Base-by-base conservation (phyloP, 2,113 vertebrate genomes). In the Tenrec ecaudatus region DNA sequence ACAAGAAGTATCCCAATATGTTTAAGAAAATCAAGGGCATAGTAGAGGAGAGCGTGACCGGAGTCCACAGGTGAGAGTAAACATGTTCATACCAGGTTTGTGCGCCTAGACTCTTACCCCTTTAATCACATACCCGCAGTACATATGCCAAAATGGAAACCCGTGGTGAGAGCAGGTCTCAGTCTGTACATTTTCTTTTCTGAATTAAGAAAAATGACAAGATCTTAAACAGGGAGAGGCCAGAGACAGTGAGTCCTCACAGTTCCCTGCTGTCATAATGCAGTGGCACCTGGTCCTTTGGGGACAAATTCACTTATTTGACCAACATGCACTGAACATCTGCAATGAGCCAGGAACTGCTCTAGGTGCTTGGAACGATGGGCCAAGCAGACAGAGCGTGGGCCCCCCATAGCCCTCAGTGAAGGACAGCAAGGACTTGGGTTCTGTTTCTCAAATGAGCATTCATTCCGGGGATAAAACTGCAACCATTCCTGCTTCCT, bases 1-100 rank as follows among this genome's bases (percentile, higher is more conserved):
- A 99, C 95, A 99, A 99, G 98, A 99, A 99, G 93, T 99, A 99
- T 38, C 99, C 99, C 95, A 99, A 99, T 97, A 99, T 99, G 99
- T 99, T 99, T 96, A 99, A 99, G 97, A 99, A 99, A 98, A 99
- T 99, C 97, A 99, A 99, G 97, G 99, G 99, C 86, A 99, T 99
- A 2, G 99, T 99, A 31, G 99, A 99, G 96, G 99, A 99, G 98
- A 99, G 99, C 1, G 99, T 99, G 22, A 99, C 99, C 4, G 99
- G 99, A 9, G 99, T 99, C 3, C 99, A 99, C 97, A 99, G 99
- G 99, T 99, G 94, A 95, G 88, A 40, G 80, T 43, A 58, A 27
- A 78, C 58, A 17, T 83, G n/a, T 14, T 7, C 47, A 78, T 75
- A 20, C 58, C 58, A 93, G 27, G 38, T 43, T 92, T 33, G 76